Conservation (phyloP, 2,797 vertebrate genomes). For the Acipenser oxyrinchus region DNA sequence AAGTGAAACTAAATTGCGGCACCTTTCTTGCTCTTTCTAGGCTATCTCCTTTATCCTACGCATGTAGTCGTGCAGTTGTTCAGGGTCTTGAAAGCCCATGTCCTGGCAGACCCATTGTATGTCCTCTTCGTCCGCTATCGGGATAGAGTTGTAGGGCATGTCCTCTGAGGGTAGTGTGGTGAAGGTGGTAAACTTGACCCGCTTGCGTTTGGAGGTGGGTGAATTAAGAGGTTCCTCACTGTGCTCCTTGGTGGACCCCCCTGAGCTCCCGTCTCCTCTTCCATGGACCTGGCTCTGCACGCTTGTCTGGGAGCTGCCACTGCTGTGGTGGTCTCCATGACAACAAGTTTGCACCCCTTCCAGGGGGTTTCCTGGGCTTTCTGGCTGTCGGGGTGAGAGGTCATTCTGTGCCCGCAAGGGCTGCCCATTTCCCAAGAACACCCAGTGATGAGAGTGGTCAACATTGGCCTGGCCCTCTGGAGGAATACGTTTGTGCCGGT, state of each 20-base stretch:
- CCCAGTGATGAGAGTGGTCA: slow-evolving; percentile 98
- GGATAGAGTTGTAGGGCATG: slow-evolving; percentile 91
- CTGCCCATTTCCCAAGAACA: slow-evolving; percentile 92
- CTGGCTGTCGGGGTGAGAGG: slow-evolving; percentile 76
- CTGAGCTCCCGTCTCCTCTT: slow-evolving; percentile 85
- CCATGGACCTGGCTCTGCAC: slow-evolving; percentile 95
- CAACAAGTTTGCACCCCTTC: slow-evolving; percentile 86
- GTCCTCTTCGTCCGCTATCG: slow-evolving; percentile 88
- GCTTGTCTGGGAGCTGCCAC: slow-evolving; percentile 92
- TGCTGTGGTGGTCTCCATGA: slow-evolving; percentile 89
- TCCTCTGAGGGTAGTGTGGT: slow-evolving; percentile 88
- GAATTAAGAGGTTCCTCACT: slow-evolving; percentile 85
- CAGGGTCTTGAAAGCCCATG: slow-evolving; percentile 86
- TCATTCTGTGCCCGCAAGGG: slow-evolving; percentile 81
- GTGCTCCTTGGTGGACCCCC: slow-evolving; percentile 83
- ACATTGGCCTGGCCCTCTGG: slow-evolving; percentile 96
- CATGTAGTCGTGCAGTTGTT: slow-evolving; percentile 91
- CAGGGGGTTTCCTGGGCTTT: slow-evolving; percentile 73
- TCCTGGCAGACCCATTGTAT: slow-evolving; percentile 96
- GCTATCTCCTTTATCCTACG: slow-evolving; percentile 96
- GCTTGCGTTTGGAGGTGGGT: slow-evolving; percentile 91
- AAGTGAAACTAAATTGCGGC: slow-evolving; percentile 54
- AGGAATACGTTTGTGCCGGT: slow-evolving; percentile 90
- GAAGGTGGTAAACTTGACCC: slow-evolving; percentile 97
- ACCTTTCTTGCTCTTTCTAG: slow-evolving; percentile 44